Evolutionary conservation across 2,888 invertebrate genomes (phyloP).

Genomic region (Quadriops clusia): DNA sequence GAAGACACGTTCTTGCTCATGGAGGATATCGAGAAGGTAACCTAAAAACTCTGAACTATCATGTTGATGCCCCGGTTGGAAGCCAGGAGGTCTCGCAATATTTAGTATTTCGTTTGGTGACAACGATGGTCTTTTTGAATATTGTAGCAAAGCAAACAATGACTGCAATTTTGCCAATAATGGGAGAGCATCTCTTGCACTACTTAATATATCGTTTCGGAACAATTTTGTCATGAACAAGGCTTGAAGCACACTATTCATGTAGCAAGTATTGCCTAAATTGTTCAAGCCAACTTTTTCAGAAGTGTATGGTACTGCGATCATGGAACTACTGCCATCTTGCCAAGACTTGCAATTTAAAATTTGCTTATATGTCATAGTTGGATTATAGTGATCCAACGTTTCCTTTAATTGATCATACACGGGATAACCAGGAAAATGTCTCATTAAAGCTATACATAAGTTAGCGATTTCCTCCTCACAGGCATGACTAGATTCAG

Average conservation of each 20-base stretch:
- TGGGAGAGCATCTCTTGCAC: slow-evolving; percentile 42
- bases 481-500: slow-evolving; percentile 35
- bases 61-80: slow-evolving; percentile 67
- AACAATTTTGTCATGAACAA: slow-evolving; percentile 72
- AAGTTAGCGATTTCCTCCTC: slow-evolving; percentile 52
- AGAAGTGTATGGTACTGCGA: slow-evolving; percentile 24
- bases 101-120: slow-evolving; percentile 61
- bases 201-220: slow-evolving; percentile 51
- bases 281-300: slow-evolving; percentile 66
- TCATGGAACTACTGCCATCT: slow-evolving; percentile 22
- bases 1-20: slow-evolving; percentile 53
- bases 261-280: slow-evolving; percentile 80
- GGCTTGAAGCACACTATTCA: slow-evolving; percentile 80
- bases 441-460: slow-evolving; percentile 39
- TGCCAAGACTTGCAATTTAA: slow-evolving; percentile 34
- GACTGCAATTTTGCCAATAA: slow-evolving; percentile 52
- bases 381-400: slow-evolving; percentile 27
- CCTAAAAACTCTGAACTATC: slow-evolving; percentile 82
- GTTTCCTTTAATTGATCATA: slow-evolving; percentile 30
- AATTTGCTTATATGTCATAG: slow-evolving; percentile 25
- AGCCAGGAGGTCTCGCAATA: slow-evolving; percentile 64
- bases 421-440: slow-evolving; percentile 36
- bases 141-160: slow-evolving; percentile 60
- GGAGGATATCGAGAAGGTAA: slow-evolving; percentile 57
- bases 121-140: slow-evolving; percentile 52